Percentiles rank a stretch among this genome's conserved stretches.
These are phyloP conservation scores for Eucera pruinosa DNA, from an alignment of 2,888 invertebrate species.

Conservation along the genomic window DNA sequence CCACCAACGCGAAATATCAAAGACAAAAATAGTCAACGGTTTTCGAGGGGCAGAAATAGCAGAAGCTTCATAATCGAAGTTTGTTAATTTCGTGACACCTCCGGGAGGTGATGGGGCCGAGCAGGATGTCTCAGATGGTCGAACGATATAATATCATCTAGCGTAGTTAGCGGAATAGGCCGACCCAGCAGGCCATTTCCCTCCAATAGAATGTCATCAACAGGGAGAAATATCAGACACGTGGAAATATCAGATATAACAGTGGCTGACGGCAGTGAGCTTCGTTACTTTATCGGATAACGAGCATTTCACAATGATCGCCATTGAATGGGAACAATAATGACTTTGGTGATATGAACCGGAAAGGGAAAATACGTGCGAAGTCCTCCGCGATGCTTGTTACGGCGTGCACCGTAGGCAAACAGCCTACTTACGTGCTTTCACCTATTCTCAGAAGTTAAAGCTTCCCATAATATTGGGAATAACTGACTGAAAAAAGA, in stretches of 20 bases:
- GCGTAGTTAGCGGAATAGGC: conserved; percentile 46
- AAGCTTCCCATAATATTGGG: too few species aligned
- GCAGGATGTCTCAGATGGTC: conserved; percentile 15
- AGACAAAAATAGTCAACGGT: not conserved
- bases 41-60: not conserved
- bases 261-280: conserved; percentile 8
- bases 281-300: conserved; percentile 11
- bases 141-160: conserved; percentile 42
- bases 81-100: conserved; percentile 28
- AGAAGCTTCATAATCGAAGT: conserved; percentile 3
- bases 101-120: not conserved
- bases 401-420: not conserved
- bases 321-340: conserved; percentile 4
- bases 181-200: conserved; percentile 46
- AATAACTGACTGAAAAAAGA: too few species aligned
- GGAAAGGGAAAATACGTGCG: not conserved
- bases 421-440: too few species aligned
- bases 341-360: conserved; percentile 4
- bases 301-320: conserved; percentile 15
- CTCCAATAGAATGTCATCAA: conserved; percentile 53
- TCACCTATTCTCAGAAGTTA: too few species aligned
- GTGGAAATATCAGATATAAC: conserved; percentile 39
- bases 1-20: too few species aligned
- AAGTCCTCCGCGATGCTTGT: not conserved
- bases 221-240: conserved; percentile 16